Evolutionary conservation across 2,113 vertebrate species (phyloP), one percentile per base, ranked within the genome.

Genomic region (Pitta sordida): DNA sequence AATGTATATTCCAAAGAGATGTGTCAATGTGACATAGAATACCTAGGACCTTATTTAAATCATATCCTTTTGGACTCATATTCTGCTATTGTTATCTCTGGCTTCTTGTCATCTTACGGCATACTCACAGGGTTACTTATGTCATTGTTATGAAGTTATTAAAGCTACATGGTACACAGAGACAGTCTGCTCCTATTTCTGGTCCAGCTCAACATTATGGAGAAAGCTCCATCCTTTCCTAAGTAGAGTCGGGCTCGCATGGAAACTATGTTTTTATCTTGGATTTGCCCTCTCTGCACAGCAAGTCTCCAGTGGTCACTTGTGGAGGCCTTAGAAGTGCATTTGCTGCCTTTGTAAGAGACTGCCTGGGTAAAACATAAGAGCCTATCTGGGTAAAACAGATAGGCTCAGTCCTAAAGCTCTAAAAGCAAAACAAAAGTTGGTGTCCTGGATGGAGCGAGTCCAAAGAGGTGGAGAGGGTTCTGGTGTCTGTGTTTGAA

Each of bases 101-200:
- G 82, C n/a, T 88, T 90, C 85, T 91, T 70, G 59, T 65, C 84
- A 46, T 64, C 13, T 59, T 62, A 64, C 22, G 67, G 52, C 80
- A 63, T 39, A 23, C 36, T 77, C 52, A 74, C 34, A 37, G 55
- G 22, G 48, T 88, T 83, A 86, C 44, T 95, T 90, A 55, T 85
- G 63, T 68, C 79, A 86, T 90, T 91, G 85, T 76, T 91, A 77
- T 74, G 71, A 95, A 80, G 90, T 91, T 67, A 89, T 86, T 85
- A 56, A 90, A 78, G 52, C 22, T 63, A n/a, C 3, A 0, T 59
- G 55, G 24, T 52, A 59, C 41, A 37, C 27, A 69, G 39, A 79
- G 53, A 20, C 83, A 92, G 71, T 8, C 75, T 74, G 34, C 30
- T 91, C 85, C 91, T 94, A 92, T 94, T 96, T 91, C 87, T 94